Percentiles rank a stretch among this genome's conserved stretches.
These are phyloP conservation scores for Epinephelus fuscoguttatus DNA, from an alignment of 2,113 vertebrate species.

Conservation along the genomic window DNA sequence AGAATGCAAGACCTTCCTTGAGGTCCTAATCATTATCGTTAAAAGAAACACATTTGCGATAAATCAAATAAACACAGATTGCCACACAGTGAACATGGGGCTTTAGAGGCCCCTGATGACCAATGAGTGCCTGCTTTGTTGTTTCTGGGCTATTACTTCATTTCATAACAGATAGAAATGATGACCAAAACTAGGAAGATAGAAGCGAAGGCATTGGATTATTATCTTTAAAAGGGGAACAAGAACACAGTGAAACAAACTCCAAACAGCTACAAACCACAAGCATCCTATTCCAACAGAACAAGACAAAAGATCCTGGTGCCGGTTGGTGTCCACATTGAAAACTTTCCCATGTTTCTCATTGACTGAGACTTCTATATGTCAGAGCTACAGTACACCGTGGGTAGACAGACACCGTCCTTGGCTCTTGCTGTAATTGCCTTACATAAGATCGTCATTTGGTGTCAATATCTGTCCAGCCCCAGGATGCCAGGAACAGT, in stretches of 20 bases:
- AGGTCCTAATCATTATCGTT: neutral
- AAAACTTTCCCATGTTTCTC: neutral
- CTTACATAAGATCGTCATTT: constrained; percentile 1
- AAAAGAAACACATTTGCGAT: neutral
- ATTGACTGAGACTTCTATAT: too few relatives aligned
- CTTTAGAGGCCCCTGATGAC: neutral
- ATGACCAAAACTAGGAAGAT: neutral
- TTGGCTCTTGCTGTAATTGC: neutral
- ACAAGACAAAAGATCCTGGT: neutral
- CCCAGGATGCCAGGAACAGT: neutral
- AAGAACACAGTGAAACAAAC: neutral
- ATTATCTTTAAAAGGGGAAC: neutral
- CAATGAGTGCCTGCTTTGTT: neutral
- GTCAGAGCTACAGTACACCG: neutral
- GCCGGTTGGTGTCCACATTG: neutral
- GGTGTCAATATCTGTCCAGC: constrained; percentile 19
- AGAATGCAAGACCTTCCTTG: too few relatives aligned
- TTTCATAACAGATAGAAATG: neutral
- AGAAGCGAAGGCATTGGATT: neutral
- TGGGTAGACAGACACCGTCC: neutral
- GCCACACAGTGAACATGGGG: neutral
- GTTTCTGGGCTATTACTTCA: neutral
- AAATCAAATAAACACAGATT: neutral
- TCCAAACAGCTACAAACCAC: neutral
- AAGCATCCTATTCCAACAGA: neutral